phyloP scores from a whole-genome alignment of 2,113 vertebrate genomes.

The Marmota flaviventris region DNA sequence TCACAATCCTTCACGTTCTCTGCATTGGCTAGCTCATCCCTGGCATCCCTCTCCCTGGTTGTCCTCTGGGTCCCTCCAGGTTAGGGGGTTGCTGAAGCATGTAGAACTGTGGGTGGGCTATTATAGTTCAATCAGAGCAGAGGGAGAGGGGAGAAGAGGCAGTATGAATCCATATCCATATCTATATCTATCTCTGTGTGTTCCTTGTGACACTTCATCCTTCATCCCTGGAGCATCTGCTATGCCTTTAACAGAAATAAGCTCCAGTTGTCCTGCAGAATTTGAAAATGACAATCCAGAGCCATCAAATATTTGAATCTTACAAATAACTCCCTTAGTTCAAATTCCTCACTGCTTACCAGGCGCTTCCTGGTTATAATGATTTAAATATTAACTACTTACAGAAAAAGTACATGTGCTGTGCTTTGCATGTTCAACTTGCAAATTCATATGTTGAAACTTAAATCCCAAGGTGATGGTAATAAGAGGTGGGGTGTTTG shows the following conservation, averaged over 20 bases:
- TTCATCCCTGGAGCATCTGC: too few species aligned
- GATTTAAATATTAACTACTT: constrained; percentile 64
- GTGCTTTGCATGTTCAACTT: not conserved
- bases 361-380: constrained; percentile 50
- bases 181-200: not conserved
- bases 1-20: not conserved
- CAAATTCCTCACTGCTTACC: constrained; percentile 44
- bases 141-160: not conserved
- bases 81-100: not conserved
- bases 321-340: constrained; percentile 37
- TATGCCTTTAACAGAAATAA: too few species aligned
- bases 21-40: not conserved
- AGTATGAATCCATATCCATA: not conserved
- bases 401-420: constrained; percentile 16
- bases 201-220: not conserved
- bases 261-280: not conserved
- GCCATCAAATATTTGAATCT: constrained; percentile 12
- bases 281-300: constrained; percentile 37
- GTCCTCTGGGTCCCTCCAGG: not conserved
- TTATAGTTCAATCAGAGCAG: not conserved
- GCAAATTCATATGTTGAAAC: not conserved
- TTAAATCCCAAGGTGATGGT: not conserved
- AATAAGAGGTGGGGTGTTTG: not conserved
- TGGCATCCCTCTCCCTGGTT: not conserved
- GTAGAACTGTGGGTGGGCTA: not conserved